Evolutionary conservation across 2,888 invertebrate species (phyloP), one percentile per base, ranked within the genome.

Genomic region (Hololepta plana): DNA sequence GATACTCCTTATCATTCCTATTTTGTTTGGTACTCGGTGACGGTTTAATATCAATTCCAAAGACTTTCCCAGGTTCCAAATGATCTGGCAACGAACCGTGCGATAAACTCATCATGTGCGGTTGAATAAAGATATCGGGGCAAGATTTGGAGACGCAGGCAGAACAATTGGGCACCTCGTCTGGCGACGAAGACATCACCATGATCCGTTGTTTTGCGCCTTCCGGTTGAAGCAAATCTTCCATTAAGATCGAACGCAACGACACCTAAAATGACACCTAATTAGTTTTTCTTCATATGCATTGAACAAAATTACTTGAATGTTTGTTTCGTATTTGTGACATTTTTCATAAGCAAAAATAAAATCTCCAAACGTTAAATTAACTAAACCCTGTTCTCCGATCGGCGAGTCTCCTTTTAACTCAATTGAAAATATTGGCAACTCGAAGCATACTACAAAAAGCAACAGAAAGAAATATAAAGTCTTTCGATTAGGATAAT

Each of bases 211-310:
- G 80, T 39, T 72, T 72, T 0, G 84, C 80, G 21, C 75, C 75
- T 11, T 68, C 64, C 2, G 75, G 69, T 43, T 79, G 74, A 4
- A 81, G 65, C 3, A 91, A 61, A 55, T 93, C 91, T 51, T 91
- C 90, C 79, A 93, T 84, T 3, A 80, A 63, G 12, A 93, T 66
- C 0, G 90, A 84, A 36, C 81, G 71, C 4, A 93, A 57, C 0
- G 82, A 74, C 8, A 85, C 72, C 64, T 73, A 40, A 35, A 26
- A 17, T 9, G 4, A 15, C 19, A 9, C 23, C 23, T 29, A n/a
- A 17, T 17, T 17, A 7, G 17, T 17, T 17, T 17, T 17, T 17
- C n/a, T 17, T 17, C 7, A 17, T 7, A 7, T 17, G n/a, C n/a
- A 17, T 7, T 17, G 6, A 16, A 22, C 22, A 16, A 15, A 29